These are phyloP conservation scores for Gnathonemus longibarbis DNA, from an alignment of 2,113 vertebrate genomes.

Conservation along the genomic window DNA sequence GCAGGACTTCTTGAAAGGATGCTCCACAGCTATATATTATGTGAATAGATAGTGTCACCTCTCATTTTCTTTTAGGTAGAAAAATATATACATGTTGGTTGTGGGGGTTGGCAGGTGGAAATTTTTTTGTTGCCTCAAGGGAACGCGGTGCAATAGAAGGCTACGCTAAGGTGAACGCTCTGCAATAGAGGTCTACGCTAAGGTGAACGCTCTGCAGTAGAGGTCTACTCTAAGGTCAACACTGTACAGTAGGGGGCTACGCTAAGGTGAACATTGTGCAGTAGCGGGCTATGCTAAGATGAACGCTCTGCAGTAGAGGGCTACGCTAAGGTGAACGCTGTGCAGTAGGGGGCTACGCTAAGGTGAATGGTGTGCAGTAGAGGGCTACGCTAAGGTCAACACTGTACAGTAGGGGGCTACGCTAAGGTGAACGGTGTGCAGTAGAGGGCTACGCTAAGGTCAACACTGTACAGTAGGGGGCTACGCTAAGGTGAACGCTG, in stretches of 20 bases:
- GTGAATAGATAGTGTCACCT: too few relatives aligned
- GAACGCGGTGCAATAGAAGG: neutral
- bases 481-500: too few relatives aligned
- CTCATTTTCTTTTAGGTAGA: too few relatives aligned
- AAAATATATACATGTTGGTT: too few relatives aligned
- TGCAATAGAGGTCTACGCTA: neutral
- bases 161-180: neutral
- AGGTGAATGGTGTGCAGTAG: neutral
- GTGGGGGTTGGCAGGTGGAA: too few relatives aligned
- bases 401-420: too few relatives aligned
- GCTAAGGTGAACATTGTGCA: neutral
- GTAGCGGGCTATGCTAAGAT: neutral
- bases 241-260: neutral
- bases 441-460: neutral
- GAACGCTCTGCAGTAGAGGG: neutral
- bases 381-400: neutral
- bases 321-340: neutral
- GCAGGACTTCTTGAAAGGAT: too few relatives aligned
- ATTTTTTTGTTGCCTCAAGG: too few relatives aligned
- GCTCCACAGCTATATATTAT: too few relatives aligned
- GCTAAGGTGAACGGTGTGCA: neutral
- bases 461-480: neutral
- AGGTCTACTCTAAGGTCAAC: neutral
- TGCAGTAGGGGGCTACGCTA: neutral
- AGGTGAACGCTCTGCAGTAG: neutral